Base-by-base conservation (phyloP, 2,113 vertebrate genomes). In the Podilymbus podiceps region DNA sequence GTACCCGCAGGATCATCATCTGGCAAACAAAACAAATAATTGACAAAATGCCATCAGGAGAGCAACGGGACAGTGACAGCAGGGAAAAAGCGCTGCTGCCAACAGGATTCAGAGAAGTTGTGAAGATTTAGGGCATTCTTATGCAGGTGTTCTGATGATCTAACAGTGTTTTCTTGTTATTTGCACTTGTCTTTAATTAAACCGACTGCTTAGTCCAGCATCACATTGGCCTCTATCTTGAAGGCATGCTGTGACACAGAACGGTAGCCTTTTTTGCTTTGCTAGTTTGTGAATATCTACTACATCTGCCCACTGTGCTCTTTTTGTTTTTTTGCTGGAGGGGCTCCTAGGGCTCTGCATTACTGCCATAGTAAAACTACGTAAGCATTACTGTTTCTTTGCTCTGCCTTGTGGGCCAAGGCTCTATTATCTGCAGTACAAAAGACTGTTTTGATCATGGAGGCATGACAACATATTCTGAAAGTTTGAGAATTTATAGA, bases 131-230 rank as follows among this genome's bases (percentile, higher is more conserved):
- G 22, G 38, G 22, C 7, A 60, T 8, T 24, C 28, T 49, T 28
- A 75, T 3, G 6, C 28, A 86, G 88, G 50, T 53, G 35, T 46
- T 87, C 58, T 46, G 35, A 72, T 22, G 38, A 63, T 59, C 68
- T 78, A 93, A 69, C 1, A 2, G 11, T 11, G 9, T 80, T 89
- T 71, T 71, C n/a, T 62, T 77, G 23, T 68, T 73, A 62, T 84
- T 75, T 88, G 50, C 38, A 13, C 53, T 93, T 80, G 30, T 25
- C 44, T 86, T 84, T 80, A 93, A 92, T 64, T 68, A 89, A 89
- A 72, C 23, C 5, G 1, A 64, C 46, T 56, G 38, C 77, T 93
- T 49, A 83, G 72, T 72, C 66, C 58, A 72, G 20, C 73, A 83
- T 55, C 49, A 75, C 0, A 0, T 21, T 33, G n/a, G 67, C 47